Conservation (phyloP, 1,140 invertebrate species). For the Melipona quadrifasciata region DNA sequence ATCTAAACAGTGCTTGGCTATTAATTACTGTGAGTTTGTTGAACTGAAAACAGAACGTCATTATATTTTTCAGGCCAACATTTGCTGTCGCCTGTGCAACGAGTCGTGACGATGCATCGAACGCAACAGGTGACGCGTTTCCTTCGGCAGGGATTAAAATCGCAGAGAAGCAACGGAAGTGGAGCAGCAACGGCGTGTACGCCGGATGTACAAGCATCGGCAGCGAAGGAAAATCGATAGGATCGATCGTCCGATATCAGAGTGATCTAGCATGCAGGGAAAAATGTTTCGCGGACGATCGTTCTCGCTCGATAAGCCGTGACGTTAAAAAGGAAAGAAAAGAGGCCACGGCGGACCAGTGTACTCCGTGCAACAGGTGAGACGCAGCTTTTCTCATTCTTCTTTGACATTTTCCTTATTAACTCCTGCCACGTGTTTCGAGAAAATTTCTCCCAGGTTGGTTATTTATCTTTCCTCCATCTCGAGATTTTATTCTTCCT, state of each 20-base stretch:
- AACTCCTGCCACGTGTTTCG: no score
- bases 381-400: neutral
- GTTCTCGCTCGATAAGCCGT: neutral
- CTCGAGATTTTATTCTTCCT: no score
- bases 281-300: neutral
- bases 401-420: neutral
- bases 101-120: neutral
- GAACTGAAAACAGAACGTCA: no score
- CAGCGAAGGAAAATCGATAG: neutral
- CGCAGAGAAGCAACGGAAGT: neutral
- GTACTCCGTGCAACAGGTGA: conserved; percentile 32
- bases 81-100: neutral
- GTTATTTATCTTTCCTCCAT: no score
- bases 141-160: neutral
- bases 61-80: neutral
- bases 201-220: neutral
- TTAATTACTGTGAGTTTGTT: no score
- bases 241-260: neutral
- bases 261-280: neutral
- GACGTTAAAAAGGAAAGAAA: neutral
- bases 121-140: conserved; percentile 12
- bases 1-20: no score
- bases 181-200: no score
- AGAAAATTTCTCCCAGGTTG: neutral
- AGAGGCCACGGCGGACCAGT: neutral